These are phyloP conservation scores for Oscheius sp. DNA, from an alignment of 1,140 invertebrate genomes.

Conservation along the genomic window DNA sequence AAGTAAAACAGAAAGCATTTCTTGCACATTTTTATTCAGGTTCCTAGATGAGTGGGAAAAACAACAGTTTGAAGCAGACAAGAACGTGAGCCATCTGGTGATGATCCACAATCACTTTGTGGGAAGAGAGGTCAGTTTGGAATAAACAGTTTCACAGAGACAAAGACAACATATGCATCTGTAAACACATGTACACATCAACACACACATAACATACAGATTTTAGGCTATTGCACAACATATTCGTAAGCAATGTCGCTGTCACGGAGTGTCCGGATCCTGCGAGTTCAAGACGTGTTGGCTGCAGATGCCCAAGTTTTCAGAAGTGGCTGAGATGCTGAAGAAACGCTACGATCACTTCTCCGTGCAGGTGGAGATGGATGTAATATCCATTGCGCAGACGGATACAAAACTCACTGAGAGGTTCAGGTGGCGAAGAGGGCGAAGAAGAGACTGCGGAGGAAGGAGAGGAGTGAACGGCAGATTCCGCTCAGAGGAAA, in stretches of 20 bases:
- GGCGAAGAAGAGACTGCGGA: conserved; percentile 40
- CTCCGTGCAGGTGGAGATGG: conserved; percentile 43
- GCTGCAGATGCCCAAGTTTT: conserved; percentile 64
- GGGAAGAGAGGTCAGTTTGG: conserved; percentile 68
- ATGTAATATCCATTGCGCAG: conserved; percentile 18
- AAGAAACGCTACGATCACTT: conserved; percentile 49
- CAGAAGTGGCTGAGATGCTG: conserved; percentile 43
- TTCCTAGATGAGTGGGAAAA: conserved; percentile 67
- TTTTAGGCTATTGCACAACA: conserved; percentile 56
- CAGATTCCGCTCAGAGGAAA: conserved; percentile 47
- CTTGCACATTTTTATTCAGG: conserved; percentile 1
- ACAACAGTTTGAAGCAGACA: conserved; percentile 52
- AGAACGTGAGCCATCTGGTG: conserved; percentile 65
- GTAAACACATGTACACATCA: too few relatives aligned
- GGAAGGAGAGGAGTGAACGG: conserved; percentile 44
- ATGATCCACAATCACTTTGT: conserved; percentile 72
- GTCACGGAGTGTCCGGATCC: conserved; percentile 70
- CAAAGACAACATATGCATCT: too few relatives aligned
- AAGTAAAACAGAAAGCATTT: conserved; percentile 38
- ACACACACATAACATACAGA: not conserved
- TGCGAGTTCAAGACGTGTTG: conserved; percentile 71
- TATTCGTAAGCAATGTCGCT: conserved; percentile 68
- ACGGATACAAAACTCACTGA: not conserved
- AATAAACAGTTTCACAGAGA: too few relatives aligned
- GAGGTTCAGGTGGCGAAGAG: conserved; percentile 43